Conservation (phyloP, 2,113 vertebrate species). For the Dasyurus viverrinus region DNA sequence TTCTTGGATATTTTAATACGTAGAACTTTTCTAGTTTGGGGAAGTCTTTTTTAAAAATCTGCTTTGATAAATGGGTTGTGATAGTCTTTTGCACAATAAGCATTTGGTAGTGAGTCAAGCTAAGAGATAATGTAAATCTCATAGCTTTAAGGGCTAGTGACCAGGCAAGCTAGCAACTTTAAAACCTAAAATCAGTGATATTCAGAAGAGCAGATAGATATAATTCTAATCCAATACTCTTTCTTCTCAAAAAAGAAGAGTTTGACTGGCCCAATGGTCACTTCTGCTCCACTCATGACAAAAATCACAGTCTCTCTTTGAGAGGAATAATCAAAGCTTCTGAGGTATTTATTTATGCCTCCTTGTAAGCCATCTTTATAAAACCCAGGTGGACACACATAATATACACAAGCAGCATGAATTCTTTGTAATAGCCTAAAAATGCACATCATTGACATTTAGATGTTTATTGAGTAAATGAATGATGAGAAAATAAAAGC, state of each 20-base stretch:
- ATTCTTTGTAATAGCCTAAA: not conserved
- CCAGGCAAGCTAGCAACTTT: no score
- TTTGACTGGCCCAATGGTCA: not conserved
- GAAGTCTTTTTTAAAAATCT: not conserved
- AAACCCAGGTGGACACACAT: not conserved
- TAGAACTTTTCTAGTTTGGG: not conserved
- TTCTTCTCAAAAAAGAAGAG: not conserved
- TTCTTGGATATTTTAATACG: not conserved
- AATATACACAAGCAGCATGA: not conserved
- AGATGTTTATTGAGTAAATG: not conserved
- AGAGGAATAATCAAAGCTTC: not conserved
- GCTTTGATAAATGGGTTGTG: not conserved
- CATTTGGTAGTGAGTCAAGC: not conserved
- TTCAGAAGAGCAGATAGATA: not conserved
- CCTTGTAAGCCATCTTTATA: not conserved
- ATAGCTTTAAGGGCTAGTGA: not conserved
- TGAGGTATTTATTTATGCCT: not conserved
- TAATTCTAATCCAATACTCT: not conserved
- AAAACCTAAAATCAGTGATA: not conserved
- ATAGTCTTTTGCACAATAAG: not conserved
- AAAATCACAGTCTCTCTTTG: not conserved
- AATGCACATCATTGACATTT: not conserved
- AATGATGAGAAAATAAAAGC: constrained; percentile 15
- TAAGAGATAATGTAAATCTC: not conserved
- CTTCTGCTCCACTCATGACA: not conserved